Conservation (phyloP, 2,797 vertebrate species). For the Clamator glandarius region DNA sequence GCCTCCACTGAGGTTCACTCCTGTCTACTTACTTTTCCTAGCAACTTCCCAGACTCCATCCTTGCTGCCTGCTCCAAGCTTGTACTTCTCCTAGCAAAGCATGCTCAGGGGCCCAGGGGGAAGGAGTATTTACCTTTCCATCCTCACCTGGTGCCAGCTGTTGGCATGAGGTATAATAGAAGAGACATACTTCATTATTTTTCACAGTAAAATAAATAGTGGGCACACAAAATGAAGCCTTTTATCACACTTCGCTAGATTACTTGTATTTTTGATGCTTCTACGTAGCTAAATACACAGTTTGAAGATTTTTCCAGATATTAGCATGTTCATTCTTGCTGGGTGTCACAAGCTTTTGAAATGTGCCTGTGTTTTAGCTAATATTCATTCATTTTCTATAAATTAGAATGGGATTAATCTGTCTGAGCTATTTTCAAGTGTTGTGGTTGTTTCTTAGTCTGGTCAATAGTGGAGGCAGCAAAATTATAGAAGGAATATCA, state of each 20-base stretch:
- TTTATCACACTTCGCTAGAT: background rate
- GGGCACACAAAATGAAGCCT: background rate
- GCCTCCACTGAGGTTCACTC: background rate
- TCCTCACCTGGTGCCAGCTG: background rate
- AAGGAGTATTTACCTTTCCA: background rate
- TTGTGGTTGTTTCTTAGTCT: slow-evolving; percentile 18
- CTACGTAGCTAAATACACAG: background rate
- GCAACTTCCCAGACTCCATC: background rate
- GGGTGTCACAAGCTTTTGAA: background rate
- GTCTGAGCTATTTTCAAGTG: background rate
- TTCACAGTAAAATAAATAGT: background rate
- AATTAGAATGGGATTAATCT: background rate
- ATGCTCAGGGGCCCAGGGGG: background rate
- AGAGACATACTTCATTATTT: background rate
- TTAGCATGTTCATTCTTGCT: background rate
- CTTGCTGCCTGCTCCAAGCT: background rate
- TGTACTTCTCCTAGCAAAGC: background rate
- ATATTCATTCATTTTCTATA: background rate
- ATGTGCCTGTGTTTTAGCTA: background rate
- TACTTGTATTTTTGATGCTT: background rate
- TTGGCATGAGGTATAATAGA: background rate
- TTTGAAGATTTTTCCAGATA: background rate
- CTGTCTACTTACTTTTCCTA: background rate
- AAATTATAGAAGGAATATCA: background rate
- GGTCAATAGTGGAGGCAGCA: background rate